Evolutionary conservation across 1,140 invertebrate genomes (phyloP).

Genomic region (Lordiphosa mommai): DNA sequence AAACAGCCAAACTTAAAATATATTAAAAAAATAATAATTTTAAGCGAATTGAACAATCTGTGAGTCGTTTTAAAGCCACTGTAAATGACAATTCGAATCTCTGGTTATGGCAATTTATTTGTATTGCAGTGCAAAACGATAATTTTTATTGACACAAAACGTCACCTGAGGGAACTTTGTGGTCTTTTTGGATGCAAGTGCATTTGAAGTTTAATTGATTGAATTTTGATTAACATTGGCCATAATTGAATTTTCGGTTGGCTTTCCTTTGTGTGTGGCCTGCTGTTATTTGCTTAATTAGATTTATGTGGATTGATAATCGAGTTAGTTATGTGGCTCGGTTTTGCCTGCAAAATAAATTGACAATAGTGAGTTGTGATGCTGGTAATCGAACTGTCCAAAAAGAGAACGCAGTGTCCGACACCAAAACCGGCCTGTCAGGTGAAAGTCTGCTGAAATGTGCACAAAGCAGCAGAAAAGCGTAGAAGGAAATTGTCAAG

Average conservation of each 20-base stretch:
- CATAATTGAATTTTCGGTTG: constrained; percentile 37
- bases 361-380: background rate
- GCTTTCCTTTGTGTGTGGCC: background rate
- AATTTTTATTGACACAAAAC: constrained; percentile 29
- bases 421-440: constrained; percentile 16
- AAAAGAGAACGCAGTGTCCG: background rate
- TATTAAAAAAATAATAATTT: too few species aligned
- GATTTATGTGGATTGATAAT: constrained; percentile 15
- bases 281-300: constrained; percentile 19
- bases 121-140: constrained; percentile 16
- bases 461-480: constrained; percentile 26
- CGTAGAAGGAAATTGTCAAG: constrained; percentile 50
- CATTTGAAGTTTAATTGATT: constrained; percentile 31
- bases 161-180: constrained; percentile 2
- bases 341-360: background rate
- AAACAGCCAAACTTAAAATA: too few species aligned
- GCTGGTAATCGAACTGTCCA: too few species aligned
- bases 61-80: background rate
- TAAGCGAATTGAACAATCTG: too few species aligned
- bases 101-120: constrained; percentile 4
- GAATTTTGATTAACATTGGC: constrained; percentile 19
- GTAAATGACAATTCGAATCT: background rate
- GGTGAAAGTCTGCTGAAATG: constrained; percentile 46
- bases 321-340: background rate
- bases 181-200: background rate